These are phyloP conservation scores for Cossypha heuglini DNA, from an alignment of 2,797 vertebrate species.

Conservation along the genomic window DNA sequence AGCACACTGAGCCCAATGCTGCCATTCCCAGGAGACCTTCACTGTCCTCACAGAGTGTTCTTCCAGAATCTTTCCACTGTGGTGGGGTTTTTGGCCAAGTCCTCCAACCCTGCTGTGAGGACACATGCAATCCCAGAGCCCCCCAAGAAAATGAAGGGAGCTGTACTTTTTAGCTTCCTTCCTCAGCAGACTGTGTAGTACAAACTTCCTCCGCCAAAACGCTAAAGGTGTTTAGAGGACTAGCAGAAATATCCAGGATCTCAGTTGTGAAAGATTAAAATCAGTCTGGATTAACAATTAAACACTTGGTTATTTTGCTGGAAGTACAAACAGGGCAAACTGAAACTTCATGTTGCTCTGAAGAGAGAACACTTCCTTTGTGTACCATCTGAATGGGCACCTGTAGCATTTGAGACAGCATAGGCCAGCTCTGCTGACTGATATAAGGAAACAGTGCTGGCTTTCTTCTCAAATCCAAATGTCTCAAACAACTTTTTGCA, in stretches of 20 bases:
- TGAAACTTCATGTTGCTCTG: neutral
- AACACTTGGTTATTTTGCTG: neutral
- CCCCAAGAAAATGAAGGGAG: neutral
- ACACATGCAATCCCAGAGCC: neutral
- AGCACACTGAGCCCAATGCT: neutral
- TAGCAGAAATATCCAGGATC: neutral
- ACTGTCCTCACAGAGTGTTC: neutral
- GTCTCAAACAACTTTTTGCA: neutral
- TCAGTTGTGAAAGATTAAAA: neutral
- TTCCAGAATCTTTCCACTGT: neutral
- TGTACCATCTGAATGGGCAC: neutral
- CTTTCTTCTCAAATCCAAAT: neutral
- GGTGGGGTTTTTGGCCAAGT: neutral
- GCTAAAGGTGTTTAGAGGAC: neutral
- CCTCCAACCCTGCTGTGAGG: neutral
- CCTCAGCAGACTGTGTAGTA: neutral
- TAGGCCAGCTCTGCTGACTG: neutral
- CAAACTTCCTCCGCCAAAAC: neutral
- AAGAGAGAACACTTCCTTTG: neutral
- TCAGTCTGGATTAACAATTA: neutral
- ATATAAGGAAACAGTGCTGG: neutral
- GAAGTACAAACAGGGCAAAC: neutral
- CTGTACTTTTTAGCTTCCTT: neutral
- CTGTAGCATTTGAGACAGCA: neutral
- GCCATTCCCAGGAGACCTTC: neutral